phyloP scores from a whole-genome alignment of 2,113 vertebrate genomes.

The Peromyscus maniculatus region DNA sequence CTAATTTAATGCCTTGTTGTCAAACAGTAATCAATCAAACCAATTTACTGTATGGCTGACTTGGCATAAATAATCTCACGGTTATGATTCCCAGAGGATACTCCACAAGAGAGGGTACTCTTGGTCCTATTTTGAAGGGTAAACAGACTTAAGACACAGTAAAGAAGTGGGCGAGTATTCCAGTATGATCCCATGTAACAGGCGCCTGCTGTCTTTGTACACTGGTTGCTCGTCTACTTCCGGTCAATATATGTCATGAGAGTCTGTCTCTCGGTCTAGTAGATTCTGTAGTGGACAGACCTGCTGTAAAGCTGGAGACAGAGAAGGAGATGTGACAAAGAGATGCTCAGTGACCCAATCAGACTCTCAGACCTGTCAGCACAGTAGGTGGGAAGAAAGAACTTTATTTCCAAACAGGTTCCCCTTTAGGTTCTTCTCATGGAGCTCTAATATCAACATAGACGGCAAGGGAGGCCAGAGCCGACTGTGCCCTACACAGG shows the following conservation, averaged over 20 bases:
- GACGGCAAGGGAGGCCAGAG: background rate
- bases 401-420: constrained; percentile 17
- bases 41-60: background rate
- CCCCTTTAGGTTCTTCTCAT: constrained; percentile 42
- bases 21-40: constrained; percentile 36
- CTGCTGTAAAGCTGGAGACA: background rate
- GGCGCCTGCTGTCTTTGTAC: background rate
- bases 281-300: background rate
- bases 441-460: constrained; percentile 2
- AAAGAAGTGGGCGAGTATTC: background rate
- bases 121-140: background rate
- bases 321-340: background rate
- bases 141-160: background rate
- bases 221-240: background rate
- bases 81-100: constrained; percentile 16
- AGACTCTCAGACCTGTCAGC: background rate
- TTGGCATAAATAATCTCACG: constrained; percentile 3
- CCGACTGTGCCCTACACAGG: background rate
- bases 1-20: constrained; percentile 49
- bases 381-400: background rate
- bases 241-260: background rate
- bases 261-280: background rate
- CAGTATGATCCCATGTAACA: background rate
- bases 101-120: background rate
- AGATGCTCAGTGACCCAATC: background rate